These are phyloP conservation scores for Xiphorhynchus elegans DNA, from an alignment of 2,113 vertebrate genomes.

Conservation along the genomic window DNA sequence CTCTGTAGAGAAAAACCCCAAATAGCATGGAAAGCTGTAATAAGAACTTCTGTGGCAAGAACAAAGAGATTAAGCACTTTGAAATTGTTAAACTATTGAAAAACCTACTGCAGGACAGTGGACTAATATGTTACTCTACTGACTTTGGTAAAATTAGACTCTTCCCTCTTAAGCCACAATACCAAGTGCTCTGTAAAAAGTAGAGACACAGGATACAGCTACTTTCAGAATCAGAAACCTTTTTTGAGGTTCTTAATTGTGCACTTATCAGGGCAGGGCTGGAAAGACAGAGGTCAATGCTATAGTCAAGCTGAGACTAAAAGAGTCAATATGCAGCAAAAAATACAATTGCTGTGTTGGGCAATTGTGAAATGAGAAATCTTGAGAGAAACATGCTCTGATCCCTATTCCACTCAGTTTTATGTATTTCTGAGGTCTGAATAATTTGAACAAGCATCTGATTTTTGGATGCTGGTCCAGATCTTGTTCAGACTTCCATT, in stretches of 20 bases:
- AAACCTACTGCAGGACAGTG: background rate
- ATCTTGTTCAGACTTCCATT: background rate
- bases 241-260: background rate
- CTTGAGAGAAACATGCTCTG: background rate
- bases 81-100: background rate
- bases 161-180: background rate
- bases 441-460: background rate
- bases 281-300: background rate
- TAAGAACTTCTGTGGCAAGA: background rate
- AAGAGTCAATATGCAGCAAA: background rate
- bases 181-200: background rate
- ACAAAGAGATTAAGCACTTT: background rate
- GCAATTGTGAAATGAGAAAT: background rate
- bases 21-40: background rate
- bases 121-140: background rate
- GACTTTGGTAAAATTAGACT: background rate
- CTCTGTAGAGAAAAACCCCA: background rate
- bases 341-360: background rate
- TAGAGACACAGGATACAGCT: background rate
- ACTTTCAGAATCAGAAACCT: background rate
- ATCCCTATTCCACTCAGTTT: background rate
- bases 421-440: background rate
- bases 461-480: background rate
- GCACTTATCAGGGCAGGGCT: background rate
- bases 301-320: background rate